Base-by-base conservation (phyloP, 2,113 vertebrate genomes). In the Apeltes quadracus region DNA sequence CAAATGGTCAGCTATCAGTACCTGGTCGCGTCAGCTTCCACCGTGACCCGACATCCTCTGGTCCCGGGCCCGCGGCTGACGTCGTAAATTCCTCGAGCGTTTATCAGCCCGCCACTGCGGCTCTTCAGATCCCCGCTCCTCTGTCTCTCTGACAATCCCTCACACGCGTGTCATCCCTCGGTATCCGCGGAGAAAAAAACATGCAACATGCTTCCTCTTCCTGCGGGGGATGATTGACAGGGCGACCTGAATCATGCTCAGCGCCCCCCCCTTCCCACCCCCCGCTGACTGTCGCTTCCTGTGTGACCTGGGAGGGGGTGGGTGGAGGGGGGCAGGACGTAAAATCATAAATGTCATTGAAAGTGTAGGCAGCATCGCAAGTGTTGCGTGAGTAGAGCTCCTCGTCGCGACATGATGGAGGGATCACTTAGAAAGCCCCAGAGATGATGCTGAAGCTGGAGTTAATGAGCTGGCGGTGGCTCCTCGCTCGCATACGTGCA, bases 161-260 rank as follows among this genome's bases (percentile, higher is more conserved):
- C 43, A 75, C 76, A 72, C 43, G 74, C 62, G 75, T 79, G 80
- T 85, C 86, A 87, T 63, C 61, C 69, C 25, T 20, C 43, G 23
- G n/a, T 34, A 51, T 87, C 83, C 80, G 70, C 36, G 32, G 72
- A 59, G 67, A 44, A 78, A 88, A n/a, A n/a, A n/a, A n/a, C n/a
- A n/a, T n/a, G n/a, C n/a, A n/a, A 86, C 72, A 55, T 78, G 76
- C 81, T 90, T 91, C 90, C 91, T 82, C 73, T 88, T 90, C 87
- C 90, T 88, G 82, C 36, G 75, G 29, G 74, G 43, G 83, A 91
- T 79, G 84, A 87, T 71, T 43, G 7, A 46, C 68, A 62, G 38
- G 1, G 69, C 74, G 68, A 87, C 79, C 83, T 87, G 84, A 56
- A 16, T 58, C 25, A 34, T 29, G 75, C 73, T 85, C 75, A 59